Conservation (phyloP, 2,888 invertebrate genomes). For the Matsumyia berberina region DNA sequence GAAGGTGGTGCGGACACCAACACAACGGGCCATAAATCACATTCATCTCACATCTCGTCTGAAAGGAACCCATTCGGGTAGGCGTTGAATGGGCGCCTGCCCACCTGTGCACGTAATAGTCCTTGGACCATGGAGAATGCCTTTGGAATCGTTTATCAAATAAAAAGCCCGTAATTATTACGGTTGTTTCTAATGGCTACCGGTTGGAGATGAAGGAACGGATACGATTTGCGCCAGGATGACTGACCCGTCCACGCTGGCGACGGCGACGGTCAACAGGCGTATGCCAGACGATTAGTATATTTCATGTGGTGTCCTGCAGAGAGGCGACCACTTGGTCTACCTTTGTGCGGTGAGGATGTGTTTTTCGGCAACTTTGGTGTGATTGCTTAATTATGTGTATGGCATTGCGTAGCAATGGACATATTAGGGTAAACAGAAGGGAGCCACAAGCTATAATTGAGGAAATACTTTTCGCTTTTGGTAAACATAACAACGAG, state of each 20-base stretch:
- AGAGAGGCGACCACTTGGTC: conserved; percentile 7
- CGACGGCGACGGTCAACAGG: conserved; percentile 33
- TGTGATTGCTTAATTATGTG: conserved; percentile 65
- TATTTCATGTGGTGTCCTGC: conserved; percentile 42
- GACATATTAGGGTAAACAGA: conserved; percentile 41
- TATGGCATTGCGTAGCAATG: conserved; percentile 46
- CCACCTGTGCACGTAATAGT: conserved; percentile 56
- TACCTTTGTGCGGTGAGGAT: conserved; percentile 16
- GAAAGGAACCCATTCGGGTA: conserved; percentile 6
- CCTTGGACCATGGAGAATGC: conserved; percentile 41
- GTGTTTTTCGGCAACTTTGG: conserved; percentile 42
- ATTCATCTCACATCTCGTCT: conserved; percentile 36
- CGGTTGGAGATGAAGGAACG: conserved; percentile 58
- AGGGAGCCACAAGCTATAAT: conserved; percentile 42
- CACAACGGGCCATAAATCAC: conserved; percentile 42
- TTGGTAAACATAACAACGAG: conserved; percentile 43
- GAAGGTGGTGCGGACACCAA: conserved; percentile 33
- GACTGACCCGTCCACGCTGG: conserved; percentile 31
- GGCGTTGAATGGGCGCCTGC: conserved; percentile 38
- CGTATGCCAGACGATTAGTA: conserved; percentile 52
- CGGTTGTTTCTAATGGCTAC: conserved; percentile 63
- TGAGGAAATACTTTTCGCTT: conserved; percentile 54
- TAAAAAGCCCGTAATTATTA: conserved; percentile 72
- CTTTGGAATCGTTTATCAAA: conserved; percentile 71
- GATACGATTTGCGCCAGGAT: conserved; percentile 50